These are phyloP conservation scores for Erethizon dorsatum DNA, from an alignment of 2,797 vertebrate genomes.

Conservation along the genomic window DNA sequence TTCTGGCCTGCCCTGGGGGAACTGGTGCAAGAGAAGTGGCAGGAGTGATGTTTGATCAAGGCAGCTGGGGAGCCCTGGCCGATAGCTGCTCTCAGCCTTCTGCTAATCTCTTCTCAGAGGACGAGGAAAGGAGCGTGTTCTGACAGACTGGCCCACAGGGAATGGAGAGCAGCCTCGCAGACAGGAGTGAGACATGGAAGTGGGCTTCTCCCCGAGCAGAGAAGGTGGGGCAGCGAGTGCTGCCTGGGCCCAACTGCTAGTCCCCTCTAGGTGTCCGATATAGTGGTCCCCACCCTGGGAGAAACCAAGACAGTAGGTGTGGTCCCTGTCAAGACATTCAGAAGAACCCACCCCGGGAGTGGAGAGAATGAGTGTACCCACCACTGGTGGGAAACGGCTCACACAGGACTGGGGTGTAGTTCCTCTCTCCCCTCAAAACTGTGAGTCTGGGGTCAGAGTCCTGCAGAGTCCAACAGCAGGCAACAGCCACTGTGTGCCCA, in stretches of 20 bases:
- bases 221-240: accelerated
- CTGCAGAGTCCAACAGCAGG: not conserved
- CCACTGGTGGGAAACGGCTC: not conserved
- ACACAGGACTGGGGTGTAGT: not conserved
- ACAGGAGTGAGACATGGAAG: not conserved
- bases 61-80: constrained; percentile 54
- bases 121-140: constrained; percentile 1
- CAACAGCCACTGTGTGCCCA: not conserved
- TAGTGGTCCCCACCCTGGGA: not conserved
- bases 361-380: accelerated
- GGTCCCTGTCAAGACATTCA: not conserved
- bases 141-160: not conserved
- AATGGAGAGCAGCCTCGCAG: not conserved
- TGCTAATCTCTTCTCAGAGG: constrained; percentile 56
- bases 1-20: constrained; percentile 35
- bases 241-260: accelerated
- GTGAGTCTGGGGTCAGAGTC: not conserved
- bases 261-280: not conserved
- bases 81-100: not conserved
- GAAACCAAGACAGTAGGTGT: not conserved
- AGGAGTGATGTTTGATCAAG: constrained; percentile 31
- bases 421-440: no score
- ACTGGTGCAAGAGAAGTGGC: not conserved
- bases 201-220: not conserved
- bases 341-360: not conserved